These are phyloP conservation scores for Gadopsis marmoratus DNA, from an alignment of 2,797 vertebrate genomes.

Conservation along the genomic window DNA sequence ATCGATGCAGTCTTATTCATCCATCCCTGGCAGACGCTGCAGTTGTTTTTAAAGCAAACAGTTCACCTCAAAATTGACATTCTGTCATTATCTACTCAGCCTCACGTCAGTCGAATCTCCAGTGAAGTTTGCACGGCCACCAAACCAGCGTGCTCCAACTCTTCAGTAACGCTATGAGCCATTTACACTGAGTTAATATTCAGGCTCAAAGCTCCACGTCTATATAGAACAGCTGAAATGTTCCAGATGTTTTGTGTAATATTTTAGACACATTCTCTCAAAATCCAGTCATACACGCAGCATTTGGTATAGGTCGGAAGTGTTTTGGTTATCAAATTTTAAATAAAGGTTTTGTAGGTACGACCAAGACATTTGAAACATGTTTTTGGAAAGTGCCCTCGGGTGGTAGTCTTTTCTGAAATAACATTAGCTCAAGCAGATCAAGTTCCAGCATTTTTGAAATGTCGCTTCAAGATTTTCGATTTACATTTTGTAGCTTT, in stretches of 20 bases:
- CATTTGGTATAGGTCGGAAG: neutral
- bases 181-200: neutral
- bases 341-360: neutral
- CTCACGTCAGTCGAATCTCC: conserved; percentile 19
- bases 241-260: neutral
- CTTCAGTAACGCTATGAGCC: neutral
- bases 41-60: conserved; percentile 62
- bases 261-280: no score
- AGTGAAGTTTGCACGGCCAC: conserved; percentile 19
- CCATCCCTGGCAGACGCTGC: conserved; percentile 44
- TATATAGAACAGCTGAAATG: neutral
- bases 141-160: neutral
- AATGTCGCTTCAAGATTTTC: neutral
- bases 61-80: conserved; percentile 56
- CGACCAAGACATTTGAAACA: neutral
- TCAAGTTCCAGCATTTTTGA: neutral
- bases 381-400: neutral
- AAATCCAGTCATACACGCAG: no score
- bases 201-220: neutral
- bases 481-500: neutral
- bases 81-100: conserved; percentile 41
- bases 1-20: conserved; percentile 74
- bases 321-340: neutral
- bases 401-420: neutral
- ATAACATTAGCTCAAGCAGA: neutral